A percentile compares a stretch with the other conserved stretches of the same genome.
These are phyloP conservation scores for Hofmannophila pseudospretella DNA, from an alignment of 2,888 invertebrate genomes.

Conservation along the genomic window DNA sequence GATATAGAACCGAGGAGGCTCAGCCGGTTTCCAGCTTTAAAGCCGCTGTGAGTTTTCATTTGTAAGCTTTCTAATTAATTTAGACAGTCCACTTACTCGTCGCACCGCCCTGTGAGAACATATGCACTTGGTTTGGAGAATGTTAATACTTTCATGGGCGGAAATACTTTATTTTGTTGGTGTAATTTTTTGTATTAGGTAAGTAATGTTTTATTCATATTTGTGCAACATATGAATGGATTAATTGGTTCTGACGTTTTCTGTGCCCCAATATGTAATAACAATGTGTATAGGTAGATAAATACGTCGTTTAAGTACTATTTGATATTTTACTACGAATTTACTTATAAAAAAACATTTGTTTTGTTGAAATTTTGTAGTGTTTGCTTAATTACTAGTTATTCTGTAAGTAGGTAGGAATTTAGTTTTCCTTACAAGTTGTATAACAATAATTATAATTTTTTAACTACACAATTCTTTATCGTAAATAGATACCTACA, in stretches of 20 bases:
- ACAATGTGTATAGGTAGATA: not conserved
- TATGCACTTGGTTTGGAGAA: conserved; percentile 43
- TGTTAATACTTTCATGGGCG: conserved; percentile 48
- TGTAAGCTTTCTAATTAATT: conserved; percentile 67
- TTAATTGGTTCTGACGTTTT: conserved; percentile 48
- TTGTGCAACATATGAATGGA: conserved; percentile 35
- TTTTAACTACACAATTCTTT: too few relatives aligned
- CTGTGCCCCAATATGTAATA: conserved; percentile 20
- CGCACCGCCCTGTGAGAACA: conserved; percentile 45
- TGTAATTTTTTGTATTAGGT: conserved; percentile 40
- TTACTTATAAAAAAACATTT: too few relatives aligned
- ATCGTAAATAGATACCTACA: too few relatives aligned
- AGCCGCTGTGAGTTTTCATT: conserved; percentile 44
- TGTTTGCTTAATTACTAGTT: too few relatives aligned
- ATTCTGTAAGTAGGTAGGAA: too few relatives aligned
- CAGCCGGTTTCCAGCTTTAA: conserved; percentile 41
- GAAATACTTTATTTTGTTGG: conserved; percentile 58
- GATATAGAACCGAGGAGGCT: conserved; percentile 19
- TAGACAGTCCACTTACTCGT: conserved; percentile 62
- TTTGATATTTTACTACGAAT: too few relatives aligned
- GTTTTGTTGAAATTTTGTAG: too few relatives aligned
- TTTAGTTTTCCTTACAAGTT: too few relatives aligned
- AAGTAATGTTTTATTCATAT: conserved; percentile 18
- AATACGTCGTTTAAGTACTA: too few relatives aligned
- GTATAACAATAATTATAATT: too few relatives aligned